These are phyloP conservation scores for Blera fallax DNA, from an alignment of 2,888 invertebrate species.

Conservation along the genomic window DNA sequence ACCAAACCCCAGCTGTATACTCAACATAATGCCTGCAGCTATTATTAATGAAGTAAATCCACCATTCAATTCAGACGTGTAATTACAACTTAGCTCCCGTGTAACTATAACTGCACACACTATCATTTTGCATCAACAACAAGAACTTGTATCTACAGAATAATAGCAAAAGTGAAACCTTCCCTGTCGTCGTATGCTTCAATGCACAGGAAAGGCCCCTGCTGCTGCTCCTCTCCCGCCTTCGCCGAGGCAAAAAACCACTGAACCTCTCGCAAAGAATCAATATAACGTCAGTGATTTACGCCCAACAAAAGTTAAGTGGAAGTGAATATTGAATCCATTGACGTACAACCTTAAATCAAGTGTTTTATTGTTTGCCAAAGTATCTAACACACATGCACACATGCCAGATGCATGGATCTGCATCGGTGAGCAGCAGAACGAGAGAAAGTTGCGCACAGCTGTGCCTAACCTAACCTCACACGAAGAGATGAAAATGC, in stretches of 20 bases:
- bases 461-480: constrained; percentile 45
- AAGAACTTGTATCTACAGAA: constrained; percentile 28
- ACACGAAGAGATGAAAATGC: constrained; percentile 53
- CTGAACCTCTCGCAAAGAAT: constrained; percentile 22
- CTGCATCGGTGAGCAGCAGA: constrained; percentile 40
- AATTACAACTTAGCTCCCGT: constrained; percentile 60
- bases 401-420: neutral
- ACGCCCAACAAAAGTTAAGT: constrained; percentile 51
- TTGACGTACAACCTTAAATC: constrained; percentile 64
- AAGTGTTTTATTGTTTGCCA: constrained; percentile 57
- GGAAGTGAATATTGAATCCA: constrained; percentile 60
- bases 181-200: constrained; percentile 42
- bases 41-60: constrained; percentile 65
- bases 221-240: neutral
- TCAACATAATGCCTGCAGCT: constrained; percentile 2
- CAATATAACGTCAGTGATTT: constrained; percentile 58
- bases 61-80: constrained; percentile 50
- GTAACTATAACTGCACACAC: constrained; percentile 12
- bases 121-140: constrained; percentile 14
- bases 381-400: constrained; percentile 11
- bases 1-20: neutral
- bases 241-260: neutral
- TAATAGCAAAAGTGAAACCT: constrained; percentile 65
- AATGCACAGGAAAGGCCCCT: constrained; percentile 28
- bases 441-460: constrained; percentile 56